A percentile compares a stretch with the other conserved stretches of the same genome.
Conservation (phyloP, 2,888 invertebrate genomes). For the Volucella zonaria region DNA sequence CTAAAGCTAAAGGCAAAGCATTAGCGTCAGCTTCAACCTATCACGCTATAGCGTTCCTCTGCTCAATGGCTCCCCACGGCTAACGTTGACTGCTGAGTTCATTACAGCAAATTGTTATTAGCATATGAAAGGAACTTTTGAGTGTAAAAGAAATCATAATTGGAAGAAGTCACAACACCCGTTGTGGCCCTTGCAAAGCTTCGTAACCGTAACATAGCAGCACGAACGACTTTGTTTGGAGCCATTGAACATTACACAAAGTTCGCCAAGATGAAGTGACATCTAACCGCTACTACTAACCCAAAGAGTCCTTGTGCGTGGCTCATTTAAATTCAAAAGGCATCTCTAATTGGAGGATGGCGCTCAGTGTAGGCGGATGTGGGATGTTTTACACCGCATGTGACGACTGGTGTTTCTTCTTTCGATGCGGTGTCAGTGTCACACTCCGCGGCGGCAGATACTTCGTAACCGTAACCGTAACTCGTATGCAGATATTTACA, state of each 20-base stretch:
- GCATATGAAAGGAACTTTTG: conserved; percentile 72
- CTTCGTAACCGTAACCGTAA: too few relatives aligned
- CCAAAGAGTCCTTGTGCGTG: conserved; percentile 69
- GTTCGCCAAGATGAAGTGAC: conserved; percentile 71
- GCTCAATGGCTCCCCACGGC: conserved; percentile 1
- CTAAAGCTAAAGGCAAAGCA: too few relatives aligned
- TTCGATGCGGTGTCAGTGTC: conserved; percentile 40
- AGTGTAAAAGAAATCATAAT: conserved; percentile 72
- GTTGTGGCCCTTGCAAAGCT: conserved; percentile 7
- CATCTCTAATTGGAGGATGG: conserved; percentile 67
- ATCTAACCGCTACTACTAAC: conserved; percentile 65
- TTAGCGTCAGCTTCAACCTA: too few relatives aligned
- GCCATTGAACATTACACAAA: conserved; percentile 69
- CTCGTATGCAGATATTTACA: too few relatives aligned
- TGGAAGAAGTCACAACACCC: conserved; percentile 67
- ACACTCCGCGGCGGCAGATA: conserved; percentile 18
- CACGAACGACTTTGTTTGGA: conserved; percentile 62
- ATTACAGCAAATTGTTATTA: conserved; percentile 74
- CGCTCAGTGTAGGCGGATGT: conserved; percentile 44
- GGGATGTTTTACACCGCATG: conserved; percentile 51
- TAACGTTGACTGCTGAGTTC: conserved; percentile 46
- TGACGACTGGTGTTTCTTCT: conserved; percentile 30
- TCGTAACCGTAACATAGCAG: background rate
- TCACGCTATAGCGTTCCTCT: background rate
- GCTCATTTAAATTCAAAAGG: conserved; percentile 74